Percentiles rank a stretch among this genome's conserved stretches.
These are phyloP conservation scores for Lepidurus packardi DNA, from an alignment of 1,140 invertebrate genomes.

Conservation along the genomic window DNA sequence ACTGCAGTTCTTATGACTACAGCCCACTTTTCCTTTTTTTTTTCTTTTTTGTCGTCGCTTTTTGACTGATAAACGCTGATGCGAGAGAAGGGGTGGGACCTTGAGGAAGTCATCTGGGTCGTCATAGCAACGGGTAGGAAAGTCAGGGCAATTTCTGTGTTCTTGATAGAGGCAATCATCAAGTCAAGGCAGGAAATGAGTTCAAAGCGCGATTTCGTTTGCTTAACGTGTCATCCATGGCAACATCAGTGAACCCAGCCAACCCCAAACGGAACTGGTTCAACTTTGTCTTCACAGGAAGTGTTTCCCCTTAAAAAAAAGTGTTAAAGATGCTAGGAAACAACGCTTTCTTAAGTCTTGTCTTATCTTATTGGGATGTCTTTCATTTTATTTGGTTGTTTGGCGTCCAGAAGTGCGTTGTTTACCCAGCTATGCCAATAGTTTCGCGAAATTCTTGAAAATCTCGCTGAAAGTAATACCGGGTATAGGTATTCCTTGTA, in stretches of 20 bases:
- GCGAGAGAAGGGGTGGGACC: not conserved
- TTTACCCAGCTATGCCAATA: no score
- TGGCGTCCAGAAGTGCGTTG: no score
- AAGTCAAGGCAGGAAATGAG: not conserved
- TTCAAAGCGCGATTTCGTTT: slow-evolving; percentile 21
- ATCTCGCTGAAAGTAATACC: no score
- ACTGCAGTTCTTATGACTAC: not conserved
- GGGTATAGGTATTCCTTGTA: no score
- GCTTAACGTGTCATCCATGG: slow-evolving; percentile 1
- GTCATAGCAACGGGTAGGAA: not conserved
- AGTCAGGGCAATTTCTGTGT: not conserved
- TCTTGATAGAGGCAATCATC: slow-evolving; percentile 15
- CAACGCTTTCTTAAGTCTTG: no score
- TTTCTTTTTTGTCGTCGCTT: not conserved
- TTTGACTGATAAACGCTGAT: not conserved
- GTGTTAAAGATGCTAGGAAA: no score
- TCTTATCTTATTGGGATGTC: no score
- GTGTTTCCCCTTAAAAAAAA: no score
- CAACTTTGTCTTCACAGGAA: no score
- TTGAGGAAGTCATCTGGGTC: not conserved
- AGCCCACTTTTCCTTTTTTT: not conserved
- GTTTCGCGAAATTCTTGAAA: no score
- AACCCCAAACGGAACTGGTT: no score
- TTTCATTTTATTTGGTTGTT: no score
- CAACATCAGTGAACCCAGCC: not conserved